A percentile compares a stretch with the other conserved stretches of the same genome.
phyloP scores from a whole-genome alignment of 2,888 invertebrate species.

The Arctia plantaginis region DNA sequence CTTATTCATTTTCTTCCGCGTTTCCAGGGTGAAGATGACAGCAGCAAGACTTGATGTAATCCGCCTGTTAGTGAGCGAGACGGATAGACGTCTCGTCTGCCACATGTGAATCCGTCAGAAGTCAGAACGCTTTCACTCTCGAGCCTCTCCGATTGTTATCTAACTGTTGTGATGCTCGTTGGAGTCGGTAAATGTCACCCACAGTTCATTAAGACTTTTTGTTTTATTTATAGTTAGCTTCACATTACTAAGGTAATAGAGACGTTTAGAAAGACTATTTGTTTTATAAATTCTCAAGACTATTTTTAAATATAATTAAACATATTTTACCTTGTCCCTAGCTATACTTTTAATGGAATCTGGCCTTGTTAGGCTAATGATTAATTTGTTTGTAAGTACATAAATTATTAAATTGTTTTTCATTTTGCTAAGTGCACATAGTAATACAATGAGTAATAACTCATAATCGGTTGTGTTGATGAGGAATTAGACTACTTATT shows the following conservation, averaged over 20 bases:
- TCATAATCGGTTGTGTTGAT: background rate
- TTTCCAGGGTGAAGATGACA: background rate
- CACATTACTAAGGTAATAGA: background rate
- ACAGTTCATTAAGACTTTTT: slow-evolving; percentile 36
- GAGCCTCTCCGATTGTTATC: slow-evolving; percentile 72
- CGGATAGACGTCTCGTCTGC: slow-evolving; percentile 44
- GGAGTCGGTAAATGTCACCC: slow-evolving; percentile 48
- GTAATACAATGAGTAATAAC: no score
- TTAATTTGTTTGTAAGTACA: background rate
- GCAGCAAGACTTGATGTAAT: slow-evolving; percentile 3
- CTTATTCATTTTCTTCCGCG: background rate
- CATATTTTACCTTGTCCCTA: background rate
- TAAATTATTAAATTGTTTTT: background rate
- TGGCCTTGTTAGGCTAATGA: background rate
- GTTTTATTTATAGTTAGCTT: slow-evolving; percentile 17
- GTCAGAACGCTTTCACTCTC: slow-evolving; percentile 83
- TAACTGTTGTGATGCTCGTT: slow-evolving; percentile 58
- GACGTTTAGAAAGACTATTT: background rate
- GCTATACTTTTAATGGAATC: background rate
- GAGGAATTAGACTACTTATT: no score
- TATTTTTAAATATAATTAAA: background rate
- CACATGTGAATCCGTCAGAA: slow-evolving; percentile 78
- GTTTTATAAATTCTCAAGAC: background rate
- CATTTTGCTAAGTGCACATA: background rate
- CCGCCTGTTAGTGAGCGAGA: slow-evolving; percentile 38